Evolutionary conservation across 2,113 vertebrate genomes (phyloP).

Genomic region (Bos javanicus): DNA sequence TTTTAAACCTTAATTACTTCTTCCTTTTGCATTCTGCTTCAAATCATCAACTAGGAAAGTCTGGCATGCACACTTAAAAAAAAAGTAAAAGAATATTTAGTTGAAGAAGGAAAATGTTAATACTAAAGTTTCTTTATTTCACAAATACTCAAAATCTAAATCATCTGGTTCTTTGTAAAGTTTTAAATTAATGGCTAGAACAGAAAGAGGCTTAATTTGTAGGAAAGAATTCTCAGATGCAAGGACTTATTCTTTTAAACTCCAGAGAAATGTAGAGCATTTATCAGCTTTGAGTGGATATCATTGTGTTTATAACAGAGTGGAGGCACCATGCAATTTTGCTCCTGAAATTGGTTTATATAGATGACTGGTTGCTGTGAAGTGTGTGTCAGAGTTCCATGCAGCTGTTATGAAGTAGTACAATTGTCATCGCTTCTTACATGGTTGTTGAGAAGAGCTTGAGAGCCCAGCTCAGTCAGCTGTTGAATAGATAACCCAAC

Average conservation of each 20-base stretch:
- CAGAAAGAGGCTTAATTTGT: conserved; percentile 40
- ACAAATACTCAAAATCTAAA: conserved; percentile 52
- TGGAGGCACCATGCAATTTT: conserved; percentile 92
- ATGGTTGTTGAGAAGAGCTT: conserved; percentile 88
- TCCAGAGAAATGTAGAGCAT: conserved; percentile 81
- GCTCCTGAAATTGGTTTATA: conserved; percentile 93
- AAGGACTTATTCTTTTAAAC: conserved; percentile 76
- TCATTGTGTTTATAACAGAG: conserved; percentile 88
- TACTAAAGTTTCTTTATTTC: conserved; percentile 54
- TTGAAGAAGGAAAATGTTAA: conserved; percentile 50
- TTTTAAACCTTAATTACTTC: conserved; percentile 78
- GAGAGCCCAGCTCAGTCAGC: conserved; percentile 90
- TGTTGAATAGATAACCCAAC: conserved; percentile 97
- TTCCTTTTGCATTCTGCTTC: conserved; percentile 69
- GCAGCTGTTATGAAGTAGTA: conserved; percentile 87
- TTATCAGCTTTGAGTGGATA: conserved; percentile 88
- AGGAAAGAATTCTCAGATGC: conserved; percentile 50
- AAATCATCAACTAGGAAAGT: conserved; percentile 38
- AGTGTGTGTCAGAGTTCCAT: conserved; percentile 90
- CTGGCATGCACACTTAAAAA: conserved; percentile 9
- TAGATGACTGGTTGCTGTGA: conserved; percentile 92
- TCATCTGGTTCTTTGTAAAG: conserved; percentile 41
- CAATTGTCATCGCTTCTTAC: conserved; percentile 89
- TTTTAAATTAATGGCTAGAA: conserved; percentile 37
- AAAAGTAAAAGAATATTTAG: conserved; percentile 12